phyloP scores from a whole-genome alignment of 2,113 vertebrate species.

The Salvelinus sp. region DNA sequence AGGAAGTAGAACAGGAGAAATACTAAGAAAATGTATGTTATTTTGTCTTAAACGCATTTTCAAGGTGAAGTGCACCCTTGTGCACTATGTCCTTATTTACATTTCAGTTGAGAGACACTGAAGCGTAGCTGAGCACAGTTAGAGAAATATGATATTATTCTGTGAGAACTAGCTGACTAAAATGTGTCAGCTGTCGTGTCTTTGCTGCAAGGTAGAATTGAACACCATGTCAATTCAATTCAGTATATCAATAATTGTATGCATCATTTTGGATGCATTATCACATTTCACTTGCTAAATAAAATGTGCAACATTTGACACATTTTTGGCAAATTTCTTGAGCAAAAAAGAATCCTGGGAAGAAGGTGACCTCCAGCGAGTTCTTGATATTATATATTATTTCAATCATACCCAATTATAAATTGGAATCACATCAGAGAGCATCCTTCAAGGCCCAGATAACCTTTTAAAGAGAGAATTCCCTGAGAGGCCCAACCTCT shows the following conservation, averaged over 20 bases:
- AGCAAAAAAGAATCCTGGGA: slow-evolving; percentile 48
- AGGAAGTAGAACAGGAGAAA: slow-evolving; percentile 55
- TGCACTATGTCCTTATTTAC: slow-evolving; percentile 46
- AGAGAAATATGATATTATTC: background rate
- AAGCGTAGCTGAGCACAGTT: background rate
- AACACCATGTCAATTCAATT: too few relatives aligned
- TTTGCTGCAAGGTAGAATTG: background rate
- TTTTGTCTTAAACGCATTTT: slow-evolving; percentile 72
- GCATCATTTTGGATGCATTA: background rate
- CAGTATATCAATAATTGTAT: too few relatives aligned
- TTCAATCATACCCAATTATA: slow-evolving; percentile 98
- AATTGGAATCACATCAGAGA: slow-evolving; percentile 95
- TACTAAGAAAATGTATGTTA: slow-evolving; percentile 73
- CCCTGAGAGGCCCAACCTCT: slow-evolving; percentile 86
- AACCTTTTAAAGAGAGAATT: slow-evolving; percentile 99
- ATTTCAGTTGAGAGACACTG: slow-evolving; percentile 46
- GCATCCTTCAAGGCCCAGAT: slow-evolving; percentile 91
- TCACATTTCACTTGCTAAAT: slow-evolving; percentile 21
- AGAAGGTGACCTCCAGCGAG: slow-evolving; percentile 78
- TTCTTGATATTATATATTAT: slow-evolving; percentile 87
- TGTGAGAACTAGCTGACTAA: background rate
- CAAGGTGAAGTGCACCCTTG: slow-evolving; percentile 7
- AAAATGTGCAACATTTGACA: slow-evolving; percentile 35
- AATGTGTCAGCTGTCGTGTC: background rate
- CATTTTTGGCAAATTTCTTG: background rate